Base-by-base conservation (phyloP, 2,888 invertebrate species). In the Bugulina stolonifera region DNA sequence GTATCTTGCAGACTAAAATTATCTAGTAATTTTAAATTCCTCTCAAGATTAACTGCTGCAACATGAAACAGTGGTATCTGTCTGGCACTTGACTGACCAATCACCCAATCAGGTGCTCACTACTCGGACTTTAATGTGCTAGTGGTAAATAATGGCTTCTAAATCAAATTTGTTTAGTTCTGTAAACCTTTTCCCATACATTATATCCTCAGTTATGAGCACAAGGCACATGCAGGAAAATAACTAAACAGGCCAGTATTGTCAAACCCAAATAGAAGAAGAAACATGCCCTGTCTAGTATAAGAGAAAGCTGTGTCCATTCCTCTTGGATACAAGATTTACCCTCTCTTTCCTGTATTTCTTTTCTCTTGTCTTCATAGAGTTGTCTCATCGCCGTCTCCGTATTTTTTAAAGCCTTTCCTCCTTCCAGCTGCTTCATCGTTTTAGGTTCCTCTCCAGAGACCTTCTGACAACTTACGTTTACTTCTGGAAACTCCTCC, bases 261-360 rank as follows among this genome's bases (percentile, higher is more conserved):
- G 84, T 78, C 14, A 80, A 80, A 34, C 80, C 72, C 1, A 82
- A 76, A 76, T 84, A 84, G 14, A 84, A 69, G 82, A 83, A 83
- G 76, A 84, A 84, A 58, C 84, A 76, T 73, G 82, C 76, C 29
- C 84, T 75, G 75, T 84, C 84, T 77, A 84, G 80, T 25, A 84
- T 79, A 69, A 80, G 78, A 0, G 84, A 84, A 32, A 84, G 81
- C 74, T 83, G 78, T 52, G 80, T 78, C 84, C 84, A 84, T 75
- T 84, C 84, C 58, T 80, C 79, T 27, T 82, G 79, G 32, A 83
- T 79, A n/a, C n/a, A n/a, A n/a, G n/a, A n/a, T n/a, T n/a, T n/a
- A n/a, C n/a, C n/a, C n/a, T n/a, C n/a, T n/a, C n/a, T n/a, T n/a
- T n/a, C n/a, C n/a, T n/a, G n/a, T n/a, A n/a, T n/a, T n/a, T n/a